phyloP scores from a whole-genome alignment of 1,140 invertebrate species.

The Orchesella cincta region DNA sequence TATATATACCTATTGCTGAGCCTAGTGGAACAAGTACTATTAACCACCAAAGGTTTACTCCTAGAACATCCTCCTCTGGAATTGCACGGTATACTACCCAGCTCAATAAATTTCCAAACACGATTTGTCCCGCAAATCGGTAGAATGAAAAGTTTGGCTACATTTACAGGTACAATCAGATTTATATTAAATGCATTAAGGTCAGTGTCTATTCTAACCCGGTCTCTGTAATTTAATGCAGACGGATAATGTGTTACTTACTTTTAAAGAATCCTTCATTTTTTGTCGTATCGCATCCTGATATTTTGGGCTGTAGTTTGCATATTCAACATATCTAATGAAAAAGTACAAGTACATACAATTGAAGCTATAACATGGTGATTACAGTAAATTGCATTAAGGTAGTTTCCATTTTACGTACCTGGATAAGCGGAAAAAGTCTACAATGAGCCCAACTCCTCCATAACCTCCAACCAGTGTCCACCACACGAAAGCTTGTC shows the following conservation, averaged over 20 bases:
- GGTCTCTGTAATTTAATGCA: no score
- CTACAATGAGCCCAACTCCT: slow-evolving; percentile 81
- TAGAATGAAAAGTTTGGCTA: slow-evolving; percentile 76
- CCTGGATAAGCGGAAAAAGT: slow-evolving; percentile 79
- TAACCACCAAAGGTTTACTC: slow-evolving; percentile 69
- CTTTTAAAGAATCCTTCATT: no score
- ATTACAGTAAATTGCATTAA: background rate
- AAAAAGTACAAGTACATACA: background rate
- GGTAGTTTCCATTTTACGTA: slow-evolving; percentile 25
- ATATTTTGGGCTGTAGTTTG: slow-evolving; percentile 75
- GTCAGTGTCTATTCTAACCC: no score
- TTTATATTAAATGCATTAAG: no score
- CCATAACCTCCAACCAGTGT: slow-evolving; percentile 81
- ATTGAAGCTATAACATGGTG: background rate
- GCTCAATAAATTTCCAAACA: slow-evolving; percentile 78
- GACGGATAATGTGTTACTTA: no score
- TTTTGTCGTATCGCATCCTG: slow-evolving; percentile 66
- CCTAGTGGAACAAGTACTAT: slow-evolving; percentile 71
- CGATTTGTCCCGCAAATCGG: slow-evolving; percentile 73
- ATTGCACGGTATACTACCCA: slow-evolving; percentile 73
- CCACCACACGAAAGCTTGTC: slow-evolving; percentile 88
- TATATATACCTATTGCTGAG: slow-evolving; percentile 71
- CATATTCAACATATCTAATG: slow-evolving; percentile 74
- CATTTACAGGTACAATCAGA: no score
- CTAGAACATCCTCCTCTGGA: slow-evolving; percentile 69